These are phyloP conservation scores for Bergia sp. DNA, from an alignment of 92 coral and sea anemone species.

Conservation along the genomic window DNA sequence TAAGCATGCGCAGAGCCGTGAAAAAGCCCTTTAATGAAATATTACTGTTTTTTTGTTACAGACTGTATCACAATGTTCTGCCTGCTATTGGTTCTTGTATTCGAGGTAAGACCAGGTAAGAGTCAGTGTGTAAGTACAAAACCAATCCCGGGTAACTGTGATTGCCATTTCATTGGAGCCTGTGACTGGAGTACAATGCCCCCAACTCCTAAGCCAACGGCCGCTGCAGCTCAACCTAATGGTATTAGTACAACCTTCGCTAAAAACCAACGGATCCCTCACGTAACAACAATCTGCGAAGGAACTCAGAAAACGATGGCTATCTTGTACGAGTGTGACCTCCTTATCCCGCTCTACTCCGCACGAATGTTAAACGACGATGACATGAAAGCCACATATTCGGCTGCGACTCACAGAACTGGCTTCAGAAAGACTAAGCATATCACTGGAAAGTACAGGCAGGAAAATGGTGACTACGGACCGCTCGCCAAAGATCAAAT, in stretches of 20 bases:
- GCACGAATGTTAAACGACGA: not conserved
- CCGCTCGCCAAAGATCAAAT: not conserved
- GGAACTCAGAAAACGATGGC: not conserved
- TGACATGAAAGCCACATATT: not conserved
- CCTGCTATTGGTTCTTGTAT: not conserved
- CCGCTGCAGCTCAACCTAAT: too few relatives aligned
- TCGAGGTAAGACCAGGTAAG: not conserved
- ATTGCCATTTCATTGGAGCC: constrained; percentile 20
- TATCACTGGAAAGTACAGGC: not conserved
- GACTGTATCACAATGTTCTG: too few relatives aligned
- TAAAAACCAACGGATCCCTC: too few relatives aligned
- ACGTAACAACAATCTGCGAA: not conserved
- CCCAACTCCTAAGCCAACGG: too few relatives aligned
- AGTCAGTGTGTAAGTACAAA: not conserved
- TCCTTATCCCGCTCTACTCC: not conserved
- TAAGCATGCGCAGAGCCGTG: too few relatives aligned
- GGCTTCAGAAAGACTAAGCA: not conserved
- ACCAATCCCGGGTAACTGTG: not conserved
- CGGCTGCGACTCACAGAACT: not conserved
- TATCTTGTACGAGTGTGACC: constrained; percentile 1
- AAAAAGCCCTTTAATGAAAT: too few relatives aligned
- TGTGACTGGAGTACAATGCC: constrained; percentile 17
- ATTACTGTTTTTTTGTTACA: too few relatives aligned
- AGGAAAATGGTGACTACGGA: not conserved
- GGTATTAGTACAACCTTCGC: too few relatives aligned